Percentiles rank a stretch among this genome's conserved stretches.
Conservation (phyloP, 2,797 vertebrate species). For the Pempheris klunzingeri region DNA sequence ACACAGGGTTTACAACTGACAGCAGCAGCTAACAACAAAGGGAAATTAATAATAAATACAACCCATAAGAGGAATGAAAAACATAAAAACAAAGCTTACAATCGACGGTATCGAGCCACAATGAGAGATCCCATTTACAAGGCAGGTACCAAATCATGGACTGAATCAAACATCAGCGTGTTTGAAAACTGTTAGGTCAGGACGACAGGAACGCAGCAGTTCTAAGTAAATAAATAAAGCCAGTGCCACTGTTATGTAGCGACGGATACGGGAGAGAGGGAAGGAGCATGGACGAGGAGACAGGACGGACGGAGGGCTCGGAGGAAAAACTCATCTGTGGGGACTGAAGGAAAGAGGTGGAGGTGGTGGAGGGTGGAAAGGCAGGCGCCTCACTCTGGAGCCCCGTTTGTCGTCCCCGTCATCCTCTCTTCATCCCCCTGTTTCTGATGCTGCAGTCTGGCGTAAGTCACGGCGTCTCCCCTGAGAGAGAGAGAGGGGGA, state of each 20-base stretch:
- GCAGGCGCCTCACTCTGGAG: constrained; percentile 80
- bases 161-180: constrained; percentile 29
- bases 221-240: constrained; percentile 58
- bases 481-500: constrained; percentile 74
- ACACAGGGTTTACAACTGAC: constrained; percentile 26
- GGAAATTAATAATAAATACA: constrained; percentile 34
- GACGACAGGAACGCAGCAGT: constrained; percentile 38
- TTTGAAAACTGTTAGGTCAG: constrained; percentile 21
- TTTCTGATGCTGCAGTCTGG: constrained; percentile 93
- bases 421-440: constrained; percentile 91
- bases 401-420: constrained; percentile 81
- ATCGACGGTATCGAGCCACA: not conserved
- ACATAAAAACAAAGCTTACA: constrained; percentile 23
- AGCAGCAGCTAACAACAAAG: constrained; percentile 24
- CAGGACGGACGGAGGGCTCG: constrained; percentile 35
- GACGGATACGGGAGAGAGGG: constrained; percentile 12
- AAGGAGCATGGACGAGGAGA: constrained; percentile 18
- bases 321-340: constrained; percentile 11
- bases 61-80: constrained; percentile 26
- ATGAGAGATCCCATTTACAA: constrained; percentile 34
- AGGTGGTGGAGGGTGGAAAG: not conserved
- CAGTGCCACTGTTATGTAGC: constrained; percentile 16
- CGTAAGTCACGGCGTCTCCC: constrained; percentile 94
- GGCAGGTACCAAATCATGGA: constrained; percentile 42
- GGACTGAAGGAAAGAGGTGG: constrained; percentile 27